Conservation (phyloP, 2,888 invertebrate genomes). For the Saturnia japonica region DNA sequence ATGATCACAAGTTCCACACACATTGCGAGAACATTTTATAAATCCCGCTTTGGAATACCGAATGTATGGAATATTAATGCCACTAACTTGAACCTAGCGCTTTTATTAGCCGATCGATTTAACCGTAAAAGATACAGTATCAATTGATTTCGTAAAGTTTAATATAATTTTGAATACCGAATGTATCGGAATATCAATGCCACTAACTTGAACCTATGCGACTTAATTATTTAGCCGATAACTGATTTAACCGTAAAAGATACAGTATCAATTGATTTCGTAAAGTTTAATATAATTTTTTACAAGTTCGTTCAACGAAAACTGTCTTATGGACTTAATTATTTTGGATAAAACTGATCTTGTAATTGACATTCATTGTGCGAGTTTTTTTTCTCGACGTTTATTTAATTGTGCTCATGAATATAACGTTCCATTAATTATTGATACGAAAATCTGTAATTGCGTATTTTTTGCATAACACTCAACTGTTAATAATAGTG, state of each 20-base stretch:
- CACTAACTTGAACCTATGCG: not conserved
- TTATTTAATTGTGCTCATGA: not conserved
- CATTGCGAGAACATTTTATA: not conserved
- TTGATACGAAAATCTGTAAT: not conserved
- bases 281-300: too few relatives aligned
- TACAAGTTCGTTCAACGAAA: too few relatives aligned
- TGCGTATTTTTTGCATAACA: slow-evolving; percentile 1
- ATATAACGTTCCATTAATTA: not conserved
- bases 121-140: not conserved
- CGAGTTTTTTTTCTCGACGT: not conserved
- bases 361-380: not conserved
- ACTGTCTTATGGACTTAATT: too few relatives aligned
- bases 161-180: too few relatives aligned
- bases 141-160: too few relatives aligned
- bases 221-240: not conserved
- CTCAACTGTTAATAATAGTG: too few relatives aligned
- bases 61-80: not conserved
- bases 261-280: too few relatives aligned
- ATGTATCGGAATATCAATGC: not conserved
- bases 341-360: too few relatives aligned
- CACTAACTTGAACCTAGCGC: not conserved
- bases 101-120: not conserved
- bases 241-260: not conserved
- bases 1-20: not conserved
- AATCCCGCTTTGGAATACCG: not conserved